phyloP scores from a whole-genome alignment of 2,113 vertebrate genomes.

The Arvicanthis niloticus region DNA sequence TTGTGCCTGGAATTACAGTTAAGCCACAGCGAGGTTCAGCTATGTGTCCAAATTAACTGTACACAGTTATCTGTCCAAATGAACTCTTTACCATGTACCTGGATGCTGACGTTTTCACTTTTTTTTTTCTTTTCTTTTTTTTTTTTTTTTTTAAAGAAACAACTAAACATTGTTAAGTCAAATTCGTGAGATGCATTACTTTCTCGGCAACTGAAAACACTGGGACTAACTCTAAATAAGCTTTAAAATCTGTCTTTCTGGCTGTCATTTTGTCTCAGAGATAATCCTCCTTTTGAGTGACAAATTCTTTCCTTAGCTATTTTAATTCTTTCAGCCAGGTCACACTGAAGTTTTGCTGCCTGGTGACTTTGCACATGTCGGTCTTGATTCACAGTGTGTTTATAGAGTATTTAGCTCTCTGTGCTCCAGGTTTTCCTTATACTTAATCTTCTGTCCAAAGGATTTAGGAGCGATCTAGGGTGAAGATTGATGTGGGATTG shows the following conservation, averaged over 20 bases:
- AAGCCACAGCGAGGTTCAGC: not conserved
- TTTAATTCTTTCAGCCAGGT: slow-evolving; percentile 38
- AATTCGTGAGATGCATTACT: not conserved
- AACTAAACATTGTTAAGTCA: not conserved
- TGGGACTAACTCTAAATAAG: slow-evolving; percentile 30
- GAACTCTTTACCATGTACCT: not conserved
- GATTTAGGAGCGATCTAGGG: not conserved
- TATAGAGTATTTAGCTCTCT: slow-evolving; percentile 45
- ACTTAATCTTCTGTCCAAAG: slow-evolving; percentile 59
- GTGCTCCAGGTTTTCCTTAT: not conserved
- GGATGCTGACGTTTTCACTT: not conserved
- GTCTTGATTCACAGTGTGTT: slow-evolving; percentile 42
- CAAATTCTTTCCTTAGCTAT: slow-evolving; percentile 23
- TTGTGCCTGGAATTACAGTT: slow-evolving; percentile 11
- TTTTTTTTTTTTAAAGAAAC: not conserved
- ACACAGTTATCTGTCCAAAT: not conserved
- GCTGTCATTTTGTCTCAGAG: slow-evolving; percentile 7
- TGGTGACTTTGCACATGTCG: slow-evolving; percentile 35
- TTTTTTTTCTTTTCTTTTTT: not conserved
- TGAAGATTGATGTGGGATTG: not conserved
- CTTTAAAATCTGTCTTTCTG: slow-evolving; percentile 30
- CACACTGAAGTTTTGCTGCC: slow-evolving; percentile 29
- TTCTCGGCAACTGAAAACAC: slow-evolving; percentile 32
- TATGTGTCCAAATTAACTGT: slow-evolving; percentile 13
- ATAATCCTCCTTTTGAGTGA: slow-evolving; percentile 39